A percentile compares a stretch with the other conserved stretches of the same genome.
These are phyloP conservation scores for Octopus bimaculoides DNA, from an alignment of 1,140 invertebrate genomes.

Conservation along the genomic window DNA sequence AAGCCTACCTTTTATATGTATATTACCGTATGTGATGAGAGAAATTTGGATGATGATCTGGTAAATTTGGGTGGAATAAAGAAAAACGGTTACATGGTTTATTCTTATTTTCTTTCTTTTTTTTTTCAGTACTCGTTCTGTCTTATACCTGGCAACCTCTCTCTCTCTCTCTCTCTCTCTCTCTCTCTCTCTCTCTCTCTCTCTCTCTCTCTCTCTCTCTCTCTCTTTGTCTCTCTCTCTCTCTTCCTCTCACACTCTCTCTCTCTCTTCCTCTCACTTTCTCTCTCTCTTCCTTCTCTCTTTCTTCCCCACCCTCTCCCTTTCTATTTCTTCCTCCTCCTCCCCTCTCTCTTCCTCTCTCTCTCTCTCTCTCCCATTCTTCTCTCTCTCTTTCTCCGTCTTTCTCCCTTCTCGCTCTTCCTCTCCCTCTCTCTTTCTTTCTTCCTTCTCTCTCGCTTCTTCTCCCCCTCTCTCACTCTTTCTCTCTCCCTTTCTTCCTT, in stretches of 20 bases:
- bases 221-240: background rate
- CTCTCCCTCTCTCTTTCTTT: background rate
- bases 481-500: background rate
- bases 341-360: background rate
- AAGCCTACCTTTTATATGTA: too few relatives aligned
- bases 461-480: background rate
- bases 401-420: background rate
- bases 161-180: background rate
- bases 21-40: too few relatives aligned
- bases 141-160: background rate
- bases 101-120: background rate
- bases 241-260: background rate
- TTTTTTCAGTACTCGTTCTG: background rate
- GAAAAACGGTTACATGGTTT: background rate
- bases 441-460: background rate
- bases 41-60: too few relatives aligned
- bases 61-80: too few relatives aligned
- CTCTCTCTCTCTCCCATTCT: background rate
- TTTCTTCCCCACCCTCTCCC: background rate
- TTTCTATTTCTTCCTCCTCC: background rate
- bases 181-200: background rate
- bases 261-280: background rate
- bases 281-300: background rate
- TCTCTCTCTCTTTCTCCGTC: background rate
- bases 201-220: background rate